Percentiles rank a stretch among this genome's conserved stretches.
These are phyloP conservation scores for Cathartes aura DNA, from an alignment of 2,113 vertebrate species.

Conservation along the genomic window DNA sequence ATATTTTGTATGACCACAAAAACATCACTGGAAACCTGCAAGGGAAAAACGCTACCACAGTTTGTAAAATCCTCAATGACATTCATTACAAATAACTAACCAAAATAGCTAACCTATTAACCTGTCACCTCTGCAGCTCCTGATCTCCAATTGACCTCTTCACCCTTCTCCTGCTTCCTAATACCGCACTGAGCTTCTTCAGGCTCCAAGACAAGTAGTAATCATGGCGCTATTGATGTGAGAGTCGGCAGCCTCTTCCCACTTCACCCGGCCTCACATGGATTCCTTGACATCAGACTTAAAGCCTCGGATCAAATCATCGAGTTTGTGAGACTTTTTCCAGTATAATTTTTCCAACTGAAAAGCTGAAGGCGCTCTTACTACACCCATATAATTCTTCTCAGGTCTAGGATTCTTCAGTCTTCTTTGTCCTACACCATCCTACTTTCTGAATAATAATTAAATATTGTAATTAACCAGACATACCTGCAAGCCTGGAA, in stretches of 20 bases:
- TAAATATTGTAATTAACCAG: neutral
- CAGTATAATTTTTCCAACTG: neutral
- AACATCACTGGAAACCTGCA: neutral
- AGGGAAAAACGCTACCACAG: neutral
- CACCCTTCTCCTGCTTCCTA: neutral
- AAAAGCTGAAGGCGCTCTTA: neutral
- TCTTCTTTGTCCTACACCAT: neutral
- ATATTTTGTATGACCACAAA: neutral
- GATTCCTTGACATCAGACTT: neutral
- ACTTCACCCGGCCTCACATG: accelerated
- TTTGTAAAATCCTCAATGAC: neutral
- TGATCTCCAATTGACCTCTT: neutral
- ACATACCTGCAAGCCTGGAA: neutral
- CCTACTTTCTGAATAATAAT: neutral
- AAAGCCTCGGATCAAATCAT: neutral
- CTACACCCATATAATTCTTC: neutral
- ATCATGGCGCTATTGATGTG: neutral
- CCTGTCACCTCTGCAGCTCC: neutral
- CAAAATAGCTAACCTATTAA: neutral
- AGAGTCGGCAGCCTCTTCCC: neutral
- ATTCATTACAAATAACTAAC: neutral
- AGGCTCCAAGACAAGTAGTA: neutral
- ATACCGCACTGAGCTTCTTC: neutral
- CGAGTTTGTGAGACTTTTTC: neutral
- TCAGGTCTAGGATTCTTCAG: neutral